Evolutionary conservation across 2,113 vertebrate genomes (phyloP), one percentile per base, ranked within the genome.

Genomic region (Progne subis): DNA sequence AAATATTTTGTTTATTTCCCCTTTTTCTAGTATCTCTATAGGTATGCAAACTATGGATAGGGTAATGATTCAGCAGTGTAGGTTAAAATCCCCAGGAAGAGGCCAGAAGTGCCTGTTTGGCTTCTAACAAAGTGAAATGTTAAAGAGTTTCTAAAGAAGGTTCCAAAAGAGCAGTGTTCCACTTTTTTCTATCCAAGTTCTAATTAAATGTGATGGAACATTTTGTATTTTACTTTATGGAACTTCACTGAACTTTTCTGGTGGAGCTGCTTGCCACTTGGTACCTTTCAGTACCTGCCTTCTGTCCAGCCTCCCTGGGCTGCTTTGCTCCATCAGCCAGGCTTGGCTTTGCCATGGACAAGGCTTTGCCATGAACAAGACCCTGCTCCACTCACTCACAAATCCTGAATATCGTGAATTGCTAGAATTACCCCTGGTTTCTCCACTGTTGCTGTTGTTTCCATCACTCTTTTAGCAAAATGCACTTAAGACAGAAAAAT

Each of bases 281-380:
- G 29, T 79, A 9, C 26, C 20, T 59, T 47, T 61, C 46, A 59
- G 46, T 55, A 61, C 28, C 55, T 75, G 47, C 12, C 21, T 94
- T 75, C 69, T 79, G 8, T 68, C 79, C 31, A 11, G 43, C 18
- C 43, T 85, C 25, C 1, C 0, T 3, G 4, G 28, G 34, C 17
- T 85, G 43, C 65, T 90, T 75, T 59, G 18, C 56, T 79, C 11
- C 26, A 34, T 61, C 55, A 57, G 0, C 19, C 10, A 64, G 55
- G 2, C 50, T 80, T 86, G 55, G 21, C 46, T 50, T 19, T 84
- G 68, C 46, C 8, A 1, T 1, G 1, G 3, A 0, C 41, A 31
- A 61, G n/a, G 21, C 46, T 50, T 19, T 84, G 68, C 46, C 8
- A 1, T 1, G 1, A 3, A 0, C 41, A 31, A 61, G n/a, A 46